Evolutionary conservation across 2,113 vertebrate genomes (phyloP).

Genomic region (Thomomys bottae): DNA sequence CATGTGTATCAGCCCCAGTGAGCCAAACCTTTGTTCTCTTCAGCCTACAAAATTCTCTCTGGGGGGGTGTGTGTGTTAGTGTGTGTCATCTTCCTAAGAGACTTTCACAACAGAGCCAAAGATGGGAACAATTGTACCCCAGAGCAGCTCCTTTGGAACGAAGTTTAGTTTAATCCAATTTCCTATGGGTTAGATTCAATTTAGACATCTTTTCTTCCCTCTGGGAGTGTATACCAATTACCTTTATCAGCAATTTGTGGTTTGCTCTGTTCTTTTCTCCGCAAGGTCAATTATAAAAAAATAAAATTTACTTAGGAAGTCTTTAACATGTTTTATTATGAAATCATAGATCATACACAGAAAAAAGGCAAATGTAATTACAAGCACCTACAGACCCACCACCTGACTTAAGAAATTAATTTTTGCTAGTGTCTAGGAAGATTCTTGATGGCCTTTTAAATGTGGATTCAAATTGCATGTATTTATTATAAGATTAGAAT

Average conservation of each 20-base stretch:
- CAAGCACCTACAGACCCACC: background rate
- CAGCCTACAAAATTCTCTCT: slow-evolving; percentile 79
- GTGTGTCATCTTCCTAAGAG: slow-evolving; percentile 72
- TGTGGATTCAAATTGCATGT: background rate
- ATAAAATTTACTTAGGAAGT: slow-evolving; percentile 61
- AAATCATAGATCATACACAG: slow-evolving; percentile 30
- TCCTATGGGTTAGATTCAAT: slow-evolving; percentile 74
- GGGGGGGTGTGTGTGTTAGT: slow-evolving; percentile 49
- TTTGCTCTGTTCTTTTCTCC: slow-evolving; percentile 70
- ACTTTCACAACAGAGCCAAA: slow-evolving; percentile 75
- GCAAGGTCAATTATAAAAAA: slow-evolving; percentile 58
- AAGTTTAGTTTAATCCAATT: slow-evolving; percentile 76
- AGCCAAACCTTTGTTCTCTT: slow-evolving; percentile 86
- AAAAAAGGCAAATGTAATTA: slow-evolving; percentile 64
- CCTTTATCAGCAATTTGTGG: slow-evolving; percentile 77
- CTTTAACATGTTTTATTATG: slow-evolving; percentile 64
- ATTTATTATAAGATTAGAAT: background rate
- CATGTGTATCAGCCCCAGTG: slow-evolving; percentile 85
- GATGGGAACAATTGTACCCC: slow-evolving; percentile 67
- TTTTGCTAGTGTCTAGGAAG: background rate
- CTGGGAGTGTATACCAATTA: slow-evolving; percentile 76
- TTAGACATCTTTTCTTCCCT: slow-evolving; percentile 62
- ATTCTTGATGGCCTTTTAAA: slow-evolving; percentile 34
- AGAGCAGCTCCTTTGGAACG: slow-evolving; percentile 72
- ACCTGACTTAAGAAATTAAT: slow-evolving; percentile 44